Percentiles rank a stretch among this genome's conserved stretches.
Conservation (phyloP, 1,140 invertebrate species). For the Aphaenogaster ashmeadi region DNA sequence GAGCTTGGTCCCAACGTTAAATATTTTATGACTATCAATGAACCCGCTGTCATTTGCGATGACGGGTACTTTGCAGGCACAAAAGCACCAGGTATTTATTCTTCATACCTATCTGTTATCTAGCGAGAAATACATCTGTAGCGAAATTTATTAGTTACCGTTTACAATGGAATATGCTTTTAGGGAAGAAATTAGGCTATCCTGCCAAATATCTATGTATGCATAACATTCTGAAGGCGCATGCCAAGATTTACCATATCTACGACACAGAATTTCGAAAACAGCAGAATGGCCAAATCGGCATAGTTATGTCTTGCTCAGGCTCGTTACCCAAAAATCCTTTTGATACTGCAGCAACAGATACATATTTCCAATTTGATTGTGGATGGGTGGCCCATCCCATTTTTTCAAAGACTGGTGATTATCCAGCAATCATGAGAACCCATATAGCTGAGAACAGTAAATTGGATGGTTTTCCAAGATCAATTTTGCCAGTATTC, state of each 20-base stretch:
- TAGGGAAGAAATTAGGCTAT: slow-evolving; percentile 83
- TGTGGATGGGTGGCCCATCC: slow-evolving; percentile 90
- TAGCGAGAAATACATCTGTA: background rate
- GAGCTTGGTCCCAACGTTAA: too few species aligned
- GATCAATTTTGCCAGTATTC: slow-evolving; percentile 87
- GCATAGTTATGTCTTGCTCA: slow-evolving; percentile 66
- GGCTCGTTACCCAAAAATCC: slow-evolving; percentile 67
- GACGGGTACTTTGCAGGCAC: slow-evolving; percentile 72
- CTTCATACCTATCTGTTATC: background rate
- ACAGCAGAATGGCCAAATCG: slow-evolving; percentile 87
- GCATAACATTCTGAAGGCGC: slow-evolving; percentile 87
- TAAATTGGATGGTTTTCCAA: slow-evolving; percentile 85
- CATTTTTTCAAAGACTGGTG: slow-evolving; percentile 88
- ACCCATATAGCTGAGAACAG: slow-evolving; percentile 87
- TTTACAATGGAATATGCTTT: slow-evolving; percentile 84
- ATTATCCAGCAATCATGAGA: slow-evolving; percentile 89
- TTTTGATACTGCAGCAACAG: slow-evolving; percentile 66
- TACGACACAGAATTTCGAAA: slow-evolving; percentile 89
- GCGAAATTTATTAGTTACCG: slow-evolving; percentile 60
- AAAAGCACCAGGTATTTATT: slow-evolving; percentile 74
- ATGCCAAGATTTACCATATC: slow-evolving; percentile 88
- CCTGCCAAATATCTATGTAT: slow-evolving; percentile 86
- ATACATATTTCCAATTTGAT: slow-evolving; percentile 82
- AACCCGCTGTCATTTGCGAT: slow-evolving; percentile 84
- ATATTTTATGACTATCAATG: slow-evolving; percentile 84